A percentile compares a stretch with the other conserved stretches of the same genome.
These are phyloP conservation scores for Chlamydotis undulata DNA, from an alignment of 2,113 vertebrate species.

Conservation along the genomic window DNA sequence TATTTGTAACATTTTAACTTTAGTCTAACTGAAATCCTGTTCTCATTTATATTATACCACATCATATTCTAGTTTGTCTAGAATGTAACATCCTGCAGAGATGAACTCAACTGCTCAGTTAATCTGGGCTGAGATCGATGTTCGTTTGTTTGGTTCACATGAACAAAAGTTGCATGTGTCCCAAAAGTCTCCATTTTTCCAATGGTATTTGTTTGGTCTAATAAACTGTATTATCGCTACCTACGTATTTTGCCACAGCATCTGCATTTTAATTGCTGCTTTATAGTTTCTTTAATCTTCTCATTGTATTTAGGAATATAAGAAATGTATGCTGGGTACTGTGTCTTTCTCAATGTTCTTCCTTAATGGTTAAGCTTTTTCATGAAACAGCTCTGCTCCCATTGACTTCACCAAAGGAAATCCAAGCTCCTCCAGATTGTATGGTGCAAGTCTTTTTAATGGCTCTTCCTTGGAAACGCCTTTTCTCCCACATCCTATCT, in stretches of 20 bases:
- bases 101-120: not conserved
- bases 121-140: not conserved
- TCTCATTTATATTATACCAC: not conserved
- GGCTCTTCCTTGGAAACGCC: not conserved
- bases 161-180: not conserved
- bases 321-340: not conserved
- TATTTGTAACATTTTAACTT: not conserved
- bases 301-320: not conserved
- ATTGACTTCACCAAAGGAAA: not conserved
- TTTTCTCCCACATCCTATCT: not conserved
- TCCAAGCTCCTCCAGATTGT: not conserved
- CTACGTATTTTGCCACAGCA: not conserved
- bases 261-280: not conserved
- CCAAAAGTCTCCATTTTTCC: not conserved
- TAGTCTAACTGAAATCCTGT: not conserved
- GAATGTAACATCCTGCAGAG: not conserved
- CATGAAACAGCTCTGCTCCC: not conserved
- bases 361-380: not conserved
- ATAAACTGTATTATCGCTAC: not conserved
- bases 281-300: not conserved
- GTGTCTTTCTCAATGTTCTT: not conserved
- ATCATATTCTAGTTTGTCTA: not conserved
- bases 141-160: not conserved
- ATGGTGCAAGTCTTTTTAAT: not conserved
- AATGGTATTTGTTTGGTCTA: not conserved